Conservation (phyloP, 2,888 invertebrate species). For the Athalia cordata region DNA sequence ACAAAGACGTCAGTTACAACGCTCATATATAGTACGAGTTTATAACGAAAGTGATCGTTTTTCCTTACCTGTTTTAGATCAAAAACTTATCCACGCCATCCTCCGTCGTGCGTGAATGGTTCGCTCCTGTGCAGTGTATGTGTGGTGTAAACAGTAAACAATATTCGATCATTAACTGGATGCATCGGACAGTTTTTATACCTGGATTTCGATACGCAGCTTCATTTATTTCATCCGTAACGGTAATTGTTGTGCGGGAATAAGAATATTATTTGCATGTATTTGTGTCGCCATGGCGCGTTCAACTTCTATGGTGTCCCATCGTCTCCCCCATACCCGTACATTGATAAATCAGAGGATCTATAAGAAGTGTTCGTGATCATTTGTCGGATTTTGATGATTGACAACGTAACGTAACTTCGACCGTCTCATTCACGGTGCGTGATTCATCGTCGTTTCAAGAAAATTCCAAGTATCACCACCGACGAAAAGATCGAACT, state of each 20-base stretch:
- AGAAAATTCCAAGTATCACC: background rate
- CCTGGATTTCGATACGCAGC: too few relatives aligned
- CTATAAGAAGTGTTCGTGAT: background rate
- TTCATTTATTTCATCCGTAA: background rate
- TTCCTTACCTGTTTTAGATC: conserved; percentile 15
- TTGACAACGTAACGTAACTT: background rate
- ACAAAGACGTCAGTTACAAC: background rate
- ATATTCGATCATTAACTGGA: too few relatives aligned
- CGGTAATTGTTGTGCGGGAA: background rate
- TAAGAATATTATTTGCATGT: conserved; percentile 7
- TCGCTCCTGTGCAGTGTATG: background rate
- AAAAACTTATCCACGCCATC: conserved; percentile 7
- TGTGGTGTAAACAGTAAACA: too few relatives aligned
- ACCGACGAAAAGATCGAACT: too few relatives aligned
- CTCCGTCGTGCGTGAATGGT: background rate
- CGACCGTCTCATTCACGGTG: background rate
- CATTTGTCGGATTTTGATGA: background rate
- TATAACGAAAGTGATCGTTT: conserved; percentile 36
- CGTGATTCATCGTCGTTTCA: conserved; percentile 3
- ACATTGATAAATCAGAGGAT: conserved; percentile 23
- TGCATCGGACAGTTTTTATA: too few relatives aligned
- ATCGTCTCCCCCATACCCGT: background rate
- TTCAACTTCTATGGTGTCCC: conserved; percentile 13
- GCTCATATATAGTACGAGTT: conserved; percentile 10
- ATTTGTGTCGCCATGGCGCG: conserved; percentile 5